Base-by-base conservation (phyloP, 2,113 vertebrate species). In the Melanerpes aurifrons region DNA sequence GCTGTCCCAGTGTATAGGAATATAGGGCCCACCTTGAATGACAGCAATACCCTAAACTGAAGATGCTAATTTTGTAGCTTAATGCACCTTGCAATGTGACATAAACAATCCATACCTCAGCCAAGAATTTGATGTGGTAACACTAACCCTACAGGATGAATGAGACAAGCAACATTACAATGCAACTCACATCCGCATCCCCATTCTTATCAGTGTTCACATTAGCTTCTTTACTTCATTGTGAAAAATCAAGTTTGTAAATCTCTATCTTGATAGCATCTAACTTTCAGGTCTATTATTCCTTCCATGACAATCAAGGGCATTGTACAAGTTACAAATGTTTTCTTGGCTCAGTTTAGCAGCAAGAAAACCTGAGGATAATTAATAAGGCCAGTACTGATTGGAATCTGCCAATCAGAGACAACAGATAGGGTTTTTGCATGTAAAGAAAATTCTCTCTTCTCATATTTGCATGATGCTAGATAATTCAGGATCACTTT, bases 261-360 rank as follows among this genome's bases (percentile, higher is more conserved):
- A 81, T 89, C 63, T 90, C 31, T 80, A 2, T 73, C 70, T 87
- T 72, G 69, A 92, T 58, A 81, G 28, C 64, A 74, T 94, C 75
- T 85, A 74, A 67, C 67, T 93, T 92, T 88, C 68, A 90, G 24
- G 63, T 78, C 86, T 73, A 43, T 84, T 95, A 84, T 92, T 93
- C 28, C 56, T 84, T 58, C 57, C 37, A 45, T 54, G n/a, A 74
- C 40, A 89, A 70, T 69, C 31, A 89, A 70, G 47, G 50, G 24
- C 64, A 87, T 47, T 80, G 69, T 66, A 86, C 57, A 74, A 71
- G 58, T 57, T 78, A 66, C 29, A 73, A 54, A 86, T 56, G 57
- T 86, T 90, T 93, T 89, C 47, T 82, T 88, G 67, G 32, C 59
- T 90, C 40, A 50, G 15, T 86, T 92, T 90, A 89, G 22, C 47